Conservation (phyloP, 2,888 invertebrate genomes). For the Ephialtes manifestator region DNA sequence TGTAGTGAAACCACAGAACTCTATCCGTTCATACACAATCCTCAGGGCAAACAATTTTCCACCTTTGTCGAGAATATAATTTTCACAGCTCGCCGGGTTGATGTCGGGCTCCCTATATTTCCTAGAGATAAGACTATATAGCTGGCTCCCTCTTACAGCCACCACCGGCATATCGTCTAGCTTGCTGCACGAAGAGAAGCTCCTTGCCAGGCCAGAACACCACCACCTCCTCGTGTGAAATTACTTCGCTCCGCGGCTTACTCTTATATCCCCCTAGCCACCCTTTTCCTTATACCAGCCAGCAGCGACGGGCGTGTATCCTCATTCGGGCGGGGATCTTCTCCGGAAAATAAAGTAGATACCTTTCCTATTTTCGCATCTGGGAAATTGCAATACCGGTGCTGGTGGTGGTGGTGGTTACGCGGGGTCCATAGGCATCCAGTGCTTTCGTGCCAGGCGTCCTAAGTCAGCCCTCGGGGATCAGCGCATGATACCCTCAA, state of each 20-base stretch:
- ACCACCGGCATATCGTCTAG: neutral
- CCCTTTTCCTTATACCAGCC: conserved; percentile 54
- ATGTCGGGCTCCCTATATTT: conserved; percentile 75
- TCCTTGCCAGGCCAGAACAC: conserved; percentile 74
- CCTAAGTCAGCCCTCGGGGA: conserved; percentile 36
- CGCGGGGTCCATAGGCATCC: neutral
- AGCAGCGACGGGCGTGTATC: conserved; percentile 80
- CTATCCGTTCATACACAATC: neutral
- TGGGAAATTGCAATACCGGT: conserved; percentile 83
- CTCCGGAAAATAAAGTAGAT: conserved; percentile 84
- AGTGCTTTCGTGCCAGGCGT: conserved; percentile 16
- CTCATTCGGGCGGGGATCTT: conserved; percentile 82
- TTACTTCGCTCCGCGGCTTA: conserved; percentile 85
- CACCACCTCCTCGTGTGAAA: conserved; percentile 82
- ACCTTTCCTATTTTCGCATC: conserved; percentile 84
- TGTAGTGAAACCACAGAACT: neutral
- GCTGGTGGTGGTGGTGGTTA: conserved; percentile 24
- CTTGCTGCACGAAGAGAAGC: conserved; percentile 61
- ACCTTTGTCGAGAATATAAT: conserved; percentile 81
- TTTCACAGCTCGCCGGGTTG: conserved; percentile 74
- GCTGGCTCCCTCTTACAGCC: conserved; percentile 24
- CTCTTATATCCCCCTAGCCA: conserved; percentile 81
- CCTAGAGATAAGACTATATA: conserved; percentile 81
- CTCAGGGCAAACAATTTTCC: conserved; percentile 18
- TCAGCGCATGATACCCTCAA: conserved; percentile 24